Conservation (phyloP, 2,113 vertebrate genomes). For the Accipiter cooperii region DNA sequence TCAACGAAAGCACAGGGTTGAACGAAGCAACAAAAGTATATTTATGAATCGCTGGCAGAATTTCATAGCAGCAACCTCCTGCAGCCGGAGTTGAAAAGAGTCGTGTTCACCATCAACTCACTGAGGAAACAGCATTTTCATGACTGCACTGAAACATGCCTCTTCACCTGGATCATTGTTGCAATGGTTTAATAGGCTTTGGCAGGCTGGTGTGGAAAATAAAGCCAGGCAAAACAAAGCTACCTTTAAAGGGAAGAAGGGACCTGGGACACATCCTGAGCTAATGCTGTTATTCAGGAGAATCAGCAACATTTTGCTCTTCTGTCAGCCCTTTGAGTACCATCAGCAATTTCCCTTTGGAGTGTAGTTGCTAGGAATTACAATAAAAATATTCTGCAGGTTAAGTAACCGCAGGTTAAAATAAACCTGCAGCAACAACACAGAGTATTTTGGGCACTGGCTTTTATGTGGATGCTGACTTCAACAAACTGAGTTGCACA, state of each 20-base stretch:
- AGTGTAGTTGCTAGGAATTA: neutral
- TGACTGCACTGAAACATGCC: neutral
- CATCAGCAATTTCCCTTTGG: neutral
- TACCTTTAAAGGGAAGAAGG: neutral
- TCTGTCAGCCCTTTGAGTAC: neutral
- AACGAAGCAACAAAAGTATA: neutral
- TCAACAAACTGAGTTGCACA: neutral
- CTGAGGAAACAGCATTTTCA: neutral
- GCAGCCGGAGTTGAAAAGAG: neutral
- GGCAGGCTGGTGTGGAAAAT: neutral
- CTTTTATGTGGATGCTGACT: neutral
- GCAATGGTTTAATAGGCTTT: neutral
- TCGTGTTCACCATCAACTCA: neutral
- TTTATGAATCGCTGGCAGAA: neutral
- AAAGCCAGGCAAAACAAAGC: neutral
- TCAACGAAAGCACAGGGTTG: neutral
- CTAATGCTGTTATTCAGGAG: neutral
- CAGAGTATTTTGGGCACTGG: neutral
- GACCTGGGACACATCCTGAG: fast-evolving
- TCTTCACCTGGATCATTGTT: neutral
- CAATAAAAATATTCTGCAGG: neutral
- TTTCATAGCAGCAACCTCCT: neutral
- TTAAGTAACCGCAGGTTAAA: neutral
- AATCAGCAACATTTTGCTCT: neutral
- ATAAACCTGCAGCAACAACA: neutral